Conservation (phyloP, 2,888 invertebrate species). For the Scaeva pyrastri region DNA sequence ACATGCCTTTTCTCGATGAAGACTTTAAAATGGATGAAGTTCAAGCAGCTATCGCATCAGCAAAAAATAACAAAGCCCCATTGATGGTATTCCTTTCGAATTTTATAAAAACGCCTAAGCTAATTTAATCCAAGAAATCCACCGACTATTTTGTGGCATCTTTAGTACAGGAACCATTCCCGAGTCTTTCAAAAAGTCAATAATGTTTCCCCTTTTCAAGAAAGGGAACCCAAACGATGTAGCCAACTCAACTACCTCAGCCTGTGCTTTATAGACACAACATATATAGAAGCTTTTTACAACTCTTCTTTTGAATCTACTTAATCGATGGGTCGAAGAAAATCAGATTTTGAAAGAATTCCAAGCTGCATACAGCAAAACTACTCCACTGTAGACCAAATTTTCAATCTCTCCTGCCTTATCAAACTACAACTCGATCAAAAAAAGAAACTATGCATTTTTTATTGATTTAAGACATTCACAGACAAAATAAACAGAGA, state of each 20-base stretch:
- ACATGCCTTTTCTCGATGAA: no score
- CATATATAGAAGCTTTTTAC: not conserved
- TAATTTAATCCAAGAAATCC: not conserved
- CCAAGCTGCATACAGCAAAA: no score
- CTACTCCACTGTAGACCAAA: no score
- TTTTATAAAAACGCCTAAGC: not conserved
- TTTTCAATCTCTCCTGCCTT: no score
- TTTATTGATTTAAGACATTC: no score
- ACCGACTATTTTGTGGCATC: not conserved
- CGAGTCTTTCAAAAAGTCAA: not conserved
- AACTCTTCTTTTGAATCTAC: not conserved
- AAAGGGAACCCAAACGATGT: not conserved
- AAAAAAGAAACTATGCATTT: no score
- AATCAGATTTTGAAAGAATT: not conserved
- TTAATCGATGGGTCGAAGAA: not conserved
- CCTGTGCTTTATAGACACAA: not conserved
- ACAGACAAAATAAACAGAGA: no score
- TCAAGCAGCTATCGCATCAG: not conserved
- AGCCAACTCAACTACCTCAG: not conserved
- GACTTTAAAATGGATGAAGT: not conserved
- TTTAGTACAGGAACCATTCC: not conserved
- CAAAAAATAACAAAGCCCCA: not conserved
- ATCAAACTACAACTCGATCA: no score
- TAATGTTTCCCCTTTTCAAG: not conserved
- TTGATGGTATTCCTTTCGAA: not conserved